Evolutionary conservation across 2,113 vertebrate species (phyloP).

Genomic region (Candoia aspera): DNA sequence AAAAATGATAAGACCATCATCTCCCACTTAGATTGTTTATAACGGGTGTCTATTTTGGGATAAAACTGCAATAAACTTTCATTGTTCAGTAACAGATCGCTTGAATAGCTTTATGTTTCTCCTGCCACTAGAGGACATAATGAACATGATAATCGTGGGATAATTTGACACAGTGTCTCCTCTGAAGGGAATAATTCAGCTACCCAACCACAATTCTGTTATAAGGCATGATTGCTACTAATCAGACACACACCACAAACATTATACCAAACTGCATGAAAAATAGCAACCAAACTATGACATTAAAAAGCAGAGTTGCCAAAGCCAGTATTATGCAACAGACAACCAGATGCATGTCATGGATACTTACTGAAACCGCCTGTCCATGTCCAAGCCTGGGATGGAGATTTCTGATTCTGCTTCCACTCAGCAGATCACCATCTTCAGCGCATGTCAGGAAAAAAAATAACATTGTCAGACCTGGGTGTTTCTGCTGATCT

Average conservation of each 20-base stretch:
- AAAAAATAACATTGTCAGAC: no score
- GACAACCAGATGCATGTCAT: neutral
- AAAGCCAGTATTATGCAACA: neutral
- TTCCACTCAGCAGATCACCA: neutral
- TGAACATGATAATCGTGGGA: constrained; percentile 21
- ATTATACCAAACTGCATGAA: neutral
- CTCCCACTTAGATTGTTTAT: neutral
- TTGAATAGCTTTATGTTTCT: constrained; percentile 1
- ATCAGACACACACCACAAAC: neutral
- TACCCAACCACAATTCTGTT: neutral
- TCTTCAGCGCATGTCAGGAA: neutral
- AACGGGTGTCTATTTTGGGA: neutral
- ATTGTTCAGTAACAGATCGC: neutral
- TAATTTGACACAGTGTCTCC: neutral
- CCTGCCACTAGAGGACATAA: constrained; percentile 35
- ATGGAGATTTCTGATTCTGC: neutral
- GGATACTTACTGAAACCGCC: no score
- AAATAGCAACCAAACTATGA: neutral
- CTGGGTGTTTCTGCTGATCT: no score
- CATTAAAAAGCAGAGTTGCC: neutral
- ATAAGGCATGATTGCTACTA: neutral
- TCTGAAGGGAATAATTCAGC: neutral
- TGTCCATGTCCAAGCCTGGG: no score
- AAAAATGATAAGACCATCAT: neutral
- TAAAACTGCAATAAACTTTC: neutral